These are phyloP conservation scores for Chlorops oryzae DNA, from an alignment of 1,140 invertebrate species.

Conservation along the genomic window DNA sequence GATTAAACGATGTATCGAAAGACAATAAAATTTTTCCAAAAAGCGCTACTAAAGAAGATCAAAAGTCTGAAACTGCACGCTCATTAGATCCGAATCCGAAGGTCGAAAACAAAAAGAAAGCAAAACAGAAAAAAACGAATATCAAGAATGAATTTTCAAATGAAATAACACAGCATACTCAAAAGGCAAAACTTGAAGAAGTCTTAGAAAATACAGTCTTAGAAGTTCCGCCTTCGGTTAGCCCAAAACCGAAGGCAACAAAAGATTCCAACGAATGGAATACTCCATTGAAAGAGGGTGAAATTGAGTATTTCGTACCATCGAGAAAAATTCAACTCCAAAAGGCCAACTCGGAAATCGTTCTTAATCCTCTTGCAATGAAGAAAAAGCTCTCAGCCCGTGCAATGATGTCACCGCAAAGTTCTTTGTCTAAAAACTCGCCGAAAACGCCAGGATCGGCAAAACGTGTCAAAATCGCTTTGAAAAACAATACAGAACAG, in stretches of 20 bases:
- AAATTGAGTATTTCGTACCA: constrained; percentile 47
- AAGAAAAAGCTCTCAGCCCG: constrained; percentile 12
- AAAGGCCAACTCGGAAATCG: constrained; percentile 27
- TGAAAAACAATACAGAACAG: constrained; percentile 62
- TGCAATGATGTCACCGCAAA: too few relatives aligned
- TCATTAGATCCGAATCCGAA: not conserved
- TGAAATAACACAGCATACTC: too few relatives aligned
- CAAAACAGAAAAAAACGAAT: not conserved
- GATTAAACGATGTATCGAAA: too few relatives aligned
- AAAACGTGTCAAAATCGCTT: constrained; percentile 57
- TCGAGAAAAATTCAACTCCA: constrained; percentile 38
- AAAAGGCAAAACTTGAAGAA: too few relatives aligned
- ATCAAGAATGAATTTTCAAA: constrained; percentile 1
- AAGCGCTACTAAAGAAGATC: constrained; percentile 7
- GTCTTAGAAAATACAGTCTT: too few relatives aligned
- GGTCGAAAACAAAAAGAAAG: constrained; percentile 1
- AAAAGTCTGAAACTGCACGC: constrained; percentile 1
- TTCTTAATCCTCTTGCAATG: constrained; percentile 20
- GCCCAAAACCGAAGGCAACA: not conserved
- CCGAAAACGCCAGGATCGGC: constrained; percentile 12
- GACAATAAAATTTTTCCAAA: not conserved
- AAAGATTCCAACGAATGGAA: constrained; percentile 28
- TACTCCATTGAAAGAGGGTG: constrained; percentile 39
- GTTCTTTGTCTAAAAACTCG: constrained; percentile 8
- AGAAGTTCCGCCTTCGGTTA: too few relatives aligned